Conservation (phyloP, 2,113 vertebrate species). For the Crotalus helleri region DNA sequence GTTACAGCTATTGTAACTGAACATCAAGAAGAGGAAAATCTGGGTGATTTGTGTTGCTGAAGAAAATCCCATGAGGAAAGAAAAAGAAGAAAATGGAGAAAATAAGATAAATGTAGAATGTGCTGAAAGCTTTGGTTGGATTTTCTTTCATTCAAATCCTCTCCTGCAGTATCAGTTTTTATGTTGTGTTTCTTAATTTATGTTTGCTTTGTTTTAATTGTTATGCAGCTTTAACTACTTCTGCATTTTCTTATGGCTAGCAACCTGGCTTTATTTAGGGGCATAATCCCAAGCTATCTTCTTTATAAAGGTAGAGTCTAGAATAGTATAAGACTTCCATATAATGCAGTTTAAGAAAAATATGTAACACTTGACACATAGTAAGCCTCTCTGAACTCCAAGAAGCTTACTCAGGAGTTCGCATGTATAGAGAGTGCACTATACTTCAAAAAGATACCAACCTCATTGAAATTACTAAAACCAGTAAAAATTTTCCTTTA, state of each 20-base stretch:
- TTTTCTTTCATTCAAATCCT: not conserved
- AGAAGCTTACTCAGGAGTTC: not conserved
- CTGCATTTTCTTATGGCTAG: not conserved
- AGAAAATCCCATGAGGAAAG: conserved; percentile 26
- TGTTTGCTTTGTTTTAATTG: not conserved
- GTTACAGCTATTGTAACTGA: not conserved
- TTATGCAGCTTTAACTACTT: not conserved
- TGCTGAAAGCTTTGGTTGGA: conserved; percentile 15
- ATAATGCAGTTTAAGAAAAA: not conserved
- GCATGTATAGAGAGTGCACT: not conserved
- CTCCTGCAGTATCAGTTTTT: not conserved
- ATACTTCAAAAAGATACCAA: not conserved
- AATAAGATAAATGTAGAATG: conserved; percentile 34
- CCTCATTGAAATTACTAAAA: not conserved
- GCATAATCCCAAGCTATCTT: not conserved
- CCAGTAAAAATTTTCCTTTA: not conserved
- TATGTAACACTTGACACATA: not conserved
- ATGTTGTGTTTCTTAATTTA: not conserved
- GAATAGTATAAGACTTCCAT: not conserved
- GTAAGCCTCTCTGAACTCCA: not conserved
- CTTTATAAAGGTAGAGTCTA: not conserved
- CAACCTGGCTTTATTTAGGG: not conserved
- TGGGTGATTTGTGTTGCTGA: conserved; percentile 29
- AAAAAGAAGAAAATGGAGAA: conserved; percentile 24
- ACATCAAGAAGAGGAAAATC: not conserved